phyloP scores from a whole-genome alignment of 2,113 vertebrate species.

The Mesoclemmys tuberculata region DNA sequence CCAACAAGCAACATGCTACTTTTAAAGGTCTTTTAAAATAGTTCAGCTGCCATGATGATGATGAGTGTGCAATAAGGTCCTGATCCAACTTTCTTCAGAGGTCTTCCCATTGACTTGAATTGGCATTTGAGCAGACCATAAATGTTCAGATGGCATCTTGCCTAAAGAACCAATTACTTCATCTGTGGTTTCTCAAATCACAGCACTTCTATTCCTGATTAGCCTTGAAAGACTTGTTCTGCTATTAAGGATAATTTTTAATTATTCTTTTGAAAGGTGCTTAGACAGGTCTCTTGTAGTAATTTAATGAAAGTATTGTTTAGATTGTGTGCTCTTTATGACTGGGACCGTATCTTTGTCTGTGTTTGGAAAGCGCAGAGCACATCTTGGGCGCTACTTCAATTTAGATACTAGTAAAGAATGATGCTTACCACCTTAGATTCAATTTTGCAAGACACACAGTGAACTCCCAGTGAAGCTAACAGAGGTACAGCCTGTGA shows the following conservation, averaged over 20 bases:
- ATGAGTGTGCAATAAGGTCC: accelerated
- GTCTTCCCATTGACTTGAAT: not conserved
- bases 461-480: not conserved
- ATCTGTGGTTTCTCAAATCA: not conserved
- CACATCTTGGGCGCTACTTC: not conserved
- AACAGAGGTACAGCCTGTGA: not conserved
- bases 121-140: accelerated
- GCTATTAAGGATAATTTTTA: not conserved
- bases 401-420: not conserved
- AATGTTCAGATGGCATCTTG: not conserved
- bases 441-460: accelerated
- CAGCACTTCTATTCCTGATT: accelerated
- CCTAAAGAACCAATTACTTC: accelerated
- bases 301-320: not conserved
- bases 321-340: not conserved
- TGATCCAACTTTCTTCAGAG: not conserved
- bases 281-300: not conserved
- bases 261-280: not conserved
- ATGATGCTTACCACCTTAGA: accelerated
- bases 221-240: not conserved
- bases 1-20: accelerated
- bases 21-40: not conserved
- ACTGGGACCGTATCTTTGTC: not conserved
- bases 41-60: accelerated
- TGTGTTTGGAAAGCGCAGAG: not conserved